A percentile compares a stretch with the other conserved stretches of the same genome.
Evolutionary conservation across 2,113 vertebrate genomes (phyloP).

Genomic region (Speoplatyrhinus poulsoni): DNA sequence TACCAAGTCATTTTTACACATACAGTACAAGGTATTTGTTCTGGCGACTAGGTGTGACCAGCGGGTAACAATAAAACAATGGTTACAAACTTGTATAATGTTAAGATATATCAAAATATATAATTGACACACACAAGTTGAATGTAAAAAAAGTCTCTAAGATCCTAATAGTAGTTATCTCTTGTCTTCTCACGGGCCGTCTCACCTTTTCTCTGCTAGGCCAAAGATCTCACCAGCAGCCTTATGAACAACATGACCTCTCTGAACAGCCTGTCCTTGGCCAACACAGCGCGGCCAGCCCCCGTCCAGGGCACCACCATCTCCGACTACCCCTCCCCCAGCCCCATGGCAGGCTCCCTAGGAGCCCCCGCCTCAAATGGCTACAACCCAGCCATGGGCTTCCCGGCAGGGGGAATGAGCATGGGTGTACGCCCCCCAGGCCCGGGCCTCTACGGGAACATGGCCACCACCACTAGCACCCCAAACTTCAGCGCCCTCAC

Average conservation of each 20-base stretch:
- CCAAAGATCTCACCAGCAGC: conserved; percentile 93
- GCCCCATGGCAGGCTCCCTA: conserved; percentile 73
- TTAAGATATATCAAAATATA: too few species aligned
- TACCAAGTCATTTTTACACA: too few species aligned
- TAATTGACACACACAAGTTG: too few species aligned
- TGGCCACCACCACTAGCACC: conserved; percentile 80
- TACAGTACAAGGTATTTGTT: too few species aligned
- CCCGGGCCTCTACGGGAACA: conserved; percentile 81
- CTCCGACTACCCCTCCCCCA: conserved; percentile 78
- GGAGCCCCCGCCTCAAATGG: conserved; percentile 79
- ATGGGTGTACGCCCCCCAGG: conserved; percentile 77
- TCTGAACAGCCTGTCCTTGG: conserved; percentile 79
- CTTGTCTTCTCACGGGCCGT: background rate
- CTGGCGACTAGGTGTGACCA: too few species aligned
- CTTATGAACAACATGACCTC: conserved; percentile 91
- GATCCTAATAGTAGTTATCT: too few species aligned
- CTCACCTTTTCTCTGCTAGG: conserved; percentile 72
- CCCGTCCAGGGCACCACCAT: conserved; percentile 63
- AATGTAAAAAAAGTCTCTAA: too few species aligned
- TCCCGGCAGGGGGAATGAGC: conserved; percentile 81
- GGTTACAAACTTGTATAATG: too few species aligned
- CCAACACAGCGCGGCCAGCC: conserved; percentile 73
- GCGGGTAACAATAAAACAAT: too few species aligned
- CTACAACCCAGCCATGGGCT: conserved; percentile 81
- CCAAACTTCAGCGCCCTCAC: conserved; percentile 83